Conservation (phyloP, 2,888 invertebrate genomes). For the Thelaira solivaga region DNA sequence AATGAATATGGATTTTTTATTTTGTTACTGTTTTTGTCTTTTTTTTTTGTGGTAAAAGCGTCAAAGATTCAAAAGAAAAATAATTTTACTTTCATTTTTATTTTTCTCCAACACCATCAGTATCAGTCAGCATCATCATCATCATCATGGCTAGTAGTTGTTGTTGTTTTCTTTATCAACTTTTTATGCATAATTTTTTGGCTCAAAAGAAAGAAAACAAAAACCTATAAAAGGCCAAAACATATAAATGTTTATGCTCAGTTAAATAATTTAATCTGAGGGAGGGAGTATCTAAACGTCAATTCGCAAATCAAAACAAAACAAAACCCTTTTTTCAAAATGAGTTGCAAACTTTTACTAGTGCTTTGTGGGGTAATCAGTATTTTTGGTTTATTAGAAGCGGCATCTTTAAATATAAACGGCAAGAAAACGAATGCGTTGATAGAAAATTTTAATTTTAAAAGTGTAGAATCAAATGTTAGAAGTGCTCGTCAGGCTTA, state of each 20-base stretch:
- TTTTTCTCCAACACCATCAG: constrained; percentile 56
- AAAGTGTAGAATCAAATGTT: constrained; percentile 10
- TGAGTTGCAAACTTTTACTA: constrained; percentile 41
- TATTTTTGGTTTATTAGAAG: constrained; percentile 61
- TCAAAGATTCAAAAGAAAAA: constrained; percentile 39
- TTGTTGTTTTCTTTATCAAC: constrained; percentile 29
- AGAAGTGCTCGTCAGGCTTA: constrained; percentile 52
- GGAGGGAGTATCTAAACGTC: constrained; percentile 29
- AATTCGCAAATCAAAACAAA: background rate
- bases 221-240: constrained; percentile 61
- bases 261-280: constrained; percentile 57
- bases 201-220: constrained; percentile 8
- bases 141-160: constrained; percentile 3
- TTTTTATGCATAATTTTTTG: constrained; percentile 23
- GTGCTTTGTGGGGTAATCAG: constrained; percentile 55
- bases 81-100: constrained; percentile 69
- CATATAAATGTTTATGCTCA: constrained; percentile 49
- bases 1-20: constrained; percentile 35
- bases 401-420: constrained; percentile 51
- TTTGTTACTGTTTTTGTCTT: constrained; percentile 10
- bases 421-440: constrained; percentile 7
- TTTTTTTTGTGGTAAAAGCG: constrained; percentile 55
- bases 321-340: constrained; percentile 13
- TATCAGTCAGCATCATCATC: too few species aligned
- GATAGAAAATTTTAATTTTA: constrained; percentile 28